Conservation (phyloP, 2,113 vertebrate species). For the Suricata suricatta region DNA sequence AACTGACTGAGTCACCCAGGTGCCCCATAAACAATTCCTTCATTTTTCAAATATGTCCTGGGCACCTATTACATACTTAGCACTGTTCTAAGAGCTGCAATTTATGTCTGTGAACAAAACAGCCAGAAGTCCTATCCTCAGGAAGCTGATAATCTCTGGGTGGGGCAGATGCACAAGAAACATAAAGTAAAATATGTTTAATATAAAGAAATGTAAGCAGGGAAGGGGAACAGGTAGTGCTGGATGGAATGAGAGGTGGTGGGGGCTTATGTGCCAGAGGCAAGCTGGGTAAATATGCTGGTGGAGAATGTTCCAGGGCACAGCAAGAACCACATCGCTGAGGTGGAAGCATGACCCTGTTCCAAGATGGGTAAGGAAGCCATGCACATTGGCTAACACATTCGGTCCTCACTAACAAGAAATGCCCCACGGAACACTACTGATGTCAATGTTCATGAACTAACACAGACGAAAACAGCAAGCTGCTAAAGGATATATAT, state of each 20-base stretch:
- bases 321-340: not conserved
- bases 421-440: not conserved
- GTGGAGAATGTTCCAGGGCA: not conserved
- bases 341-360: no score
- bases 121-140: not conserved
- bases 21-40: not conserved
- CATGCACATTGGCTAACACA: not conserved
- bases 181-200: not conserved
- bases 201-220: not conserved
- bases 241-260: no score
- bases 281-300: no score
- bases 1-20: no score
- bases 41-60: not conserved
- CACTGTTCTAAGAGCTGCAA: not conserved
- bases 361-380: not conserved
- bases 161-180: not conserved
- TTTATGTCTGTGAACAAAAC: not conserved
- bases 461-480: not conserved
- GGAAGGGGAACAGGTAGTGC: not conserved
- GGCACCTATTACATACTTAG: not conserved
- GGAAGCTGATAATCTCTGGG: not conserved
- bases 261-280: rapidly evolving
- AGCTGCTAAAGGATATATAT: not conserved
- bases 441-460: no score
- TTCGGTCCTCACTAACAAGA: not conserved